These are phyloP conservation scores for Notechis scutatus DNA, from an alignment of 2,113 vertebrate genomes.

Conservation along the genomic window DNA sequence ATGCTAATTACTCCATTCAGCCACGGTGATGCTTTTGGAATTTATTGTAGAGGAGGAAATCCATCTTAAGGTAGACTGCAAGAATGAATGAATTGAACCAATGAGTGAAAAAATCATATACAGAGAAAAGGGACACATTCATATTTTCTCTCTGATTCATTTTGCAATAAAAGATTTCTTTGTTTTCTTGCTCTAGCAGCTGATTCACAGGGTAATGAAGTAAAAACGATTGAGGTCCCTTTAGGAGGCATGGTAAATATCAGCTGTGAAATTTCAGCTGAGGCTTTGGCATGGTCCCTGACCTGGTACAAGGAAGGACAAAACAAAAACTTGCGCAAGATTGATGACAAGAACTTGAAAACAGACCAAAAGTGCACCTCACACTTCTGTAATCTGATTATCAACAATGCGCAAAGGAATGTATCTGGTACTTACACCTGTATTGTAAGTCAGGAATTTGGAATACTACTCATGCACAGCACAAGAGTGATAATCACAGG, in stretches of 20 bases:
- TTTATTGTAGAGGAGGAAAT: background rate
- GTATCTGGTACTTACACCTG: background rate
- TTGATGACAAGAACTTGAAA: background rate
- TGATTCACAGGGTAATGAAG: background rate
- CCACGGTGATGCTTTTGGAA: background rate
- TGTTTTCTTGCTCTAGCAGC: background rate
- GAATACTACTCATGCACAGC: accelerated
- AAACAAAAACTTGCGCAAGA: background rate
- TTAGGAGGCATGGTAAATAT: background rate
- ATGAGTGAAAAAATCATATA: background rate
- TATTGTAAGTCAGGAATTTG: accelerated
- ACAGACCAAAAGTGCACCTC: background rate
- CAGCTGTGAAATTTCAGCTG: background rate
- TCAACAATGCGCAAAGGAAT: background rate
- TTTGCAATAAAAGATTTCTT: background rate
- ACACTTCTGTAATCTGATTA: background rate
- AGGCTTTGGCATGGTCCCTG: accelerated
- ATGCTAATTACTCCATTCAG: background rate
- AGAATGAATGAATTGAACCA: background rate
- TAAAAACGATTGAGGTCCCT: background rate
- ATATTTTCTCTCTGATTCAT: background rate
- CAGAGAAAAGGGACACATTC: background rate
- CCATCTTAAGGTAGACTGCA: background rate
- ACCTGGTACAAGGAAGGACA: background rate
- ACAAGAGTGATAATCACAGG: background rate